Conservation (phyloP, 1,140 invertebrate genomes). For the Drosophila tropicalis region DNA sequence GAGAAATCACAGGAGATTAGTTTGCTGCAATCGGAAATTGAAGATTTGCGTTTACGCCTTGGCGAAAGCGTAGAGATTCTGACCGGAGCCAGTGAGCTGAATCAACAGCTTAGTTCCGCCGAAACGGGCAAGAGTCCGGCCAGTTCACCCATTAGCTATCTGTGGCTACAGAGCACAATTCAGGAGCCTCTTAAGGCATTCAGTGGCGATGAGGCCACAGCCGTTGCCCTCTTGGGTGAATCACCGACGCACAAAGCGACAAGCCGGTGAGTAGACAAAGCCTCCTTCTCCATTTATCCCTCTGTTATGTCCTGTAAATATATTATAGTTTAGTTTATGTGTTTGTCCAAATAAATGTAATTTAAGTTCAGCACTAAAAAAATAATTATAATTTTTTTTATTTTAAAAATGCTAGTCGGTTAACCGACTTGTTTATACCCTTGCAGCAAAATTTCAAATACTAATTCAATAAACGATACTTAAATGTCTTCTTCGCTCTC, state of each 20-base stretch:
- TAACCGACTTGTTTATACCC: background rate
- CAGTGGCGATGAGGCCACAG: slow-evolving; percentile 44
- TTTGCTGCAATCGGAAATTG: slow-evolving; percentile 84
- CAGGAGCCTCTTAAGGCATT: slow-evolving; percentile 76
- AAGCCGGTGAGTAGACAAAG: slow-evolving; percentile 69
- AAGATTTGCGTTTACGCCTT: slow-evolving; percentile 71
- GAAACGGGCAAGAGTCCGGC: slow-evolving; percentile 70
- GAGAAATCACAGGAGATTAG: slow-evolving; percentile 85
- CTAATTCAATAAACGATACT: too few relatives aligned
- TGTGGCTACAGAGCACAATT: slow-evolving; percentile 84
- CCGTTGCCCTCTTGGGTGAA: slow-evolving; percentile 43
- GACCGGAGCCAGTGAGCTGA: slow-evolving; percentile 75
- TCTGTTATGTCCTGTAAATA: slow-evolving; percentile 23
- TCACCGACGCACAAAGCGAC: slow-evolving; percentile 61
- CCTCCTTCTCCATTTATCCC: background rate
- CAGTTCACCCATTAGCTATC: slow-evolving; percentile 83
- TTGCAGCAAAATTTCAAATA: too few relatives aligned
- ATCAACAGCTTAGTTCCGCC: slow-evolving; percentile 45
- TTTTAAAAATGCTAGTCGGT: background rate
- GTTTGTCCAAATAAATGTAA: background rate
- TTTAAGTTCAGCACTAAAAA: slow-evolving; percentile 1
- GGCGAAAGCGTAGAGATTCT: slow-evolving; percentile 80
- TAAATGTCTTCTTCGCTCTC: too few relatives aligned
- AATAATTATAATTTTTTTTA: background rate
- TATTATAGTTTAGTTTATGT: slow-evolving; percentile 20